Base-by-base conservation (phyloP, 2,888 invertebrate species). In the Lycocerus yunnanus region DNA sequence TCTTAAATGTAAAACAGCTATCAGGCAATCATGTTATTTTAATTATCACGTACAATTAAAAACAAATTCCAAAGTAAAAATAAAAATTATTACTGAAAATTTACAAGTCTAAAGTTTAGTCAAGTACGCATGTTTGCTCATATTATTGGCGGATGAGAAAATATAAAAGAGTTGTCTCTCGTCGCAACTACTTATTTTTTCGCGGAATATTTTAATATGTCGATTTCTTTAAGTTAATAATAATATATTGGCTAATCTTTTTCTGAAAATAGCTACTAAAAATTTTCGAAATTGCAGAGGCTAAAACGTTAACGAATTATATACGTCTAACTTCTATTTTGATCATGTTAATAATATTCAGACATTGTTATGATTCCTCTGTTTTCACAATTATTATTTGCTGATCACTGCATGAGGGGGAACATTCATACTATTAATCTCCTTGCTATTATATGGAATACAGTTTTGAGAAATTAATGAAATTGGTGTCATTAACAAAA, bases 201-300 rank as follows among this genome's bases (percentile, higher is more conserved):
- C n/a, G n/a, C n/a, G n/a, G n/a, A n/a, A n/a, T n/a, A n/a, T n/a
- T n/a, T n/a, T n/a, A n/a, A n/a, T n/a, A n/a, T n/a, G n/a, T n/a
- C n/a, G n/a, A n/a, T n/a, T n/a, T n/a, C n/a, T n/a, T n/a, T n/a
- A n/a, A n/a, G n/a, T n/a, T n/a, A n/a, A n/a, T n/a, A 20, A 20
- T 2, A 20, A 20, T 20, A 15, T 11, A 15, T 3, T 15, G 3
- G 4, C 15, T 15, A 1, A 27, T 6, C 13, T 20, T 43, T 43
- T 69, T 61, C 43, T 63, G 10, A 16, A 69, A 72, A 27, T 72
- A 72, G 3, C 68, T 61, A 15, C 16, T 14, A 4, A 72, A 15
- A 15, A 67, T 61, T 15, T 59, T 43, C 18, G 72, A 67, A 61
- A 67, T n/a, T 9, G 72, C 66, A 43, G 43, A 61, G 1, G 67